phyloP scores from a whole-genome alignment of 2,113 vertebrate genomes.

The Saguinus midas region DNA sequence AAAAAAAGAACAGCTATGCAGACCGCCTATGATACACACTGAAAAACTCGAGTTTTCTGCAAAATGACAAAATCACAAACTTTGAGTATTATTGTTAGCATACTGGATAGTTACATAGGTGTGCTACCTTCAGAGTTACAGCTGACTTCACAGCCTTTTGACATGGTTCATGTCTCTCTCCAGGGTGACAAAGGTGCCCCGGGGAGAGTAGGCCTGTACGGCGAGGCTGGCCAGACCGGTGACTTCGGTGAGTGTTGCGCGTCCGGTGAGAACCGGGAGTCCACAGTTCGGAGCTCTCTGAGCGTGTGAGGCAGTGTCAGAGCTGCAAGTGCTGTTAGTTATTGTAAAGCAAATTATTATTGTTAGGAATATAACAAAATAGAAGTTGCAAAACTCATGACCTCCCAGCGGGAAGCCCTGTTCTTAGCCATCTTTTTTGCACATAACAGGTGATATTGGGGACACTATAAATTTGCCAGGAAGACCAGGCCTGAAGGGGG shows the following conservation, averaged over 20 bases:
- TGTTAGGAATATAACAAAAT: background rate
- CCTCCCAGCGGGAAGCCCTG: background rate
- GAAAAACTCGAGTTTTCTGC: background rate
- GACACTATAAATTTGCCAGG: slow-evolving; percentile 89
- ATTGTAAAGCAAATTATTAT: background rate
- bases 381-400: background rate
- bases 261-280: fast-evolving
- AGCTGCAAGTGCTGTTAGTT: fast-evolving
- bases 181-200: slow-evolving; percentile 91
- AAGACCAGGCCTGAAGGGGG: slow-evolving; percentile 89
- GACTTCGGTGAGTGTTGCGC: slow-evolving; percentile 84
- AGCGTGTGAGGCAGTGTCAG: fast-evolving
- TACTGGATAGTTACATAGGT: background rate
- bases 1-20: no score
- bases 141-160: background rate
- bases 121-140: fast-evolving
- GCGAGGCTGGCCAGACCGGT: slow-evolving; percentile 85
- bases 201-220: slow-evolving; percentile 87
- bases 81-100: background rate
- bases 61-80: background rate
- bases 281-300: background rate
- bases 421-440: background rate
- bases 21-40: no score
- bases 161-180: background rate
- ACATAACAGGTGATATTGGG: slow-evolving; percentile 87